Percentiles rank a stretch among this genome's conserved stretches.
Evolutionary conservation across 2,113 vertebrate species (phyloP).

Genomic region (Albula glossodonta): DNA sequence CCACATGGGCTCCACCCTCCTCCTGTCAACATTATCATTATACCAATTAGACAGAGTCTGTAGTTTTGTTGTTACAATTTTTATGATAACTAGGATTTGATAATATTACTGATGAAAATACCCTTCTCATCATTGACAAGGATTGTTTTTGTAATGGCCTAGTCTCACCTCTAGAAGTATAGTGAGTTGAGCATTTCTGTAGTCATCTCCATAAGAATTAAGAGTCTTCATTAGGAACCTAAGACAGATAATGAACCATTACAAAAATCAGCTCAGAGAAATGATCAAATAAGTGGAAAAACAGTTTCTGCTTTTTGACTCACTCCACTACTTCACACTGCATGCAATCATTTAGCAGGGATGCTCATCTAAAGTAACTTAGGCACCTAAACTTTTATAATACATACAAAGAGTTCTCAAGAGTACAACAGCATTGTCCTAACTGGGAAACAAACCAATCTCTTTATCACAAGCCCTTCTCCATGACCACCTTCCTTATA

Average conservation of each 20-base stretch:
- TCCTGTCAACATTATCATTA: constrained; percentile 52
- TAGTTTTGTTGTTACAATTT: not conserved
- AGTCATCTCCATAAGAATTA: constrained; percentile 83
- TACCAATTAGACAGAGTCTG: not conserved
- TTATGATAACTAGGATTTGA: not conserved
- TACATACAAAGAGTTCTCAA: too few species aligned
- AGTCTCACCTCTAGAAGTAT: constrained; percentile 79
- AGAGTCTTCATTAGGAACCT: constrained; percentile 89
- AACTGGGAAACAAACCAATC: too few species aligned
- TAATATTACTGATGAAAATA: not conserved
- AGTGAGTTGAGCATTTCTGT: constrained; percentile 79
- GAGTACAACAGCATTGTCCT: too few species aligned
- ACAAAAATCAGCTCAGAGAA: constrained; percentile 1
- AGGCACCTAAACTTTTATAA: too few species aligned
- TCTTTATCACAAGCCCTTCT: too few species aligned
- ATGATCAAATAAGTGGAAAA: not conserved
- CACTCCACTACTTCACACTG: not conserved
- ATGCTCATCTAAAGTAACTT: too few species aligned
- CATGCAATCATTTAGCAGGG: too few species aligned
- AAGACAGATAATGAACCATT: constrained; percentile 19
- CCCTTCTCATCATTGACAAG: not conserved
- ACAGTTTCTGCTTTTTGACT: not conserved
- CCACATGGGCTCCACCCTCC: constrained; percentile 57
- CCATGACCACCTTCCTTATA: too few species aligned
- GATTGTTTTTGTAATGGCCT: not conserved